Percentiles rank a stretch among this genome's conserved stretches.
Evolutionary conservation across 1,140 invertebrate species (phyloP).

Genomic region (Saccostrea echinata): DNA sequence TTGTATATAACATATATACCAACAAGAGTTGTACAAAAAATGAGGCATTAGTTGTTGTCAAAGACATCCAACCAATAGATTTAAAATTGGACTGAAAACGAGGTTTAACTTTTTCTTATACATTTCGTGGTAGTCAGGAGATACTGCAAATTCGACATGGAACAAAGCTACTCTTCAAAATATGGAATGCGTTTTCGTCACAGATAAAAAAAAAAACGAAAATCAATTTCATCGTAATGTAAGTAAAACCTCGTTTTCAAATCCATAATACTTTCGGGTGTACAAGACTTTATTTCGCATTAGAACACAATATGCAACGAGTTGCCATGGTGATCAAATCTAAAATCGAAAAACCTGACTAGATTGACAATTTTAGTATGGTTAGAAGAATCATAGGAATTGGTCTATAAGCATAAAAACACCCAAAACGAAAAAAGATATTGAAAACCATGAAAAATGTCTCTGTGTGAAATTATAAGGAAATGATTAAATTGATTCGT

Average conservation of each 20-base stretch:
- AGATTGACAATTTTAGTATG: constrained; percentile 24
- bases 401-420: constrained; percentile 8
- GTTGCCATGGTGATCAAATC: constrained; percentile 38
- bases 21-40: constrained; percentile 30
- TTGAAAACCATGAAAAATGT: constrained; percentile 10
- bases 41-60: constrained; percentile 2
- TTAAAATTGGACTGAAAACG: constrained; percentile 14
- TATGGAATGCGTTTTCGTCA: constrained; percentile 24
- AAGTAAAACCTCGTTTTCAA: constrained; percentile 15
- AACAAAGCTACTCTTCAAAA: not conserved
- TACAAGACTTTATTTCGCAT: constrained; percentile 16
- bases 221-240: not conserved
- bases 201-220: constrained; percentile 1
- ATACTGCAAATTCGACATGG: not conserved
- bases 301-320: constrained; percentile 34
- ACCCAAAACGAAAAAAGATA: not conserved
- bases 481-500: constrained; percentile 9
- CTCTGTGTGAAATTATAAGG: not conserved
- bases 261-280: constrained; percentile 34
- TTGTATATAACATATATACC: constrained; percentile 33
- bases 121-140: not conserved
- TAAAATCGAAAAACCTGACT: constrained; percentile 18
- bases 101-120: constrained; percentile 4
- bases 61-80: not conserved
- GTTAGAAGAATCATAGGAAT: constrained; percentile 8